Base-by-base conservation (phyloP, 1,140 invertebrate species). In the Semibalanus balanoides region DNA sequence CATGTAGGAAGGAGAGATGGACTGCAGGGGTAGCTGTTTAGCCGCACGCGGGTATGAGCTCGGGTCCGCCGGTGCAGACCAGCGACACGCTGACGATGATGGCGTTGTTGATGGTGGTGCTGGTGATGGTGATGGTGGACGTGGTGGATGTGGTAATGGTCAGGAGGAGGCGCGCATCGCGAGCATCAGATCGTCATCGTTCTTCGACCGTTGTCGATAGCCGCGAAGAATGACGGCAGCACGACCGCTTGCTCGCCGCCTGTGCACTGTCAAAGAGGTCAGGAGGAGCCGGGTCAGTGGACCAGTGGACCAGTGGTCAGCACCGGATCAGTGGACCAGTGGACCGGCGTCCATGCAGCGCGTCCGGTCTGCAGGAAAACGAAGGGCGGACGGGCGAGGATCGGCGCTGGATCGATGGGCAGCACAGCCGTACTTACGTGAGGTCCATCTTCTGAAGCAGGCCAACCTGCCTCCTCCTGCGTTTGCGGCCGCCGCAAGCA, bases 61-160 rank as follows among this genome's bases (percentile, higher is more conserved):
- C 73, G 22, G 7, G 28, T 0, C 72, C 76, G 31, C 7, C 28
- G 25, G 31, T 74, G 70, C 77, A 77, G 70, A 30, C 64, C 51
- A 76, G 70, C 11, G 77, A 77, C 29, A 77, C 73, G 28, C 77
- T 72, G 31, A 77, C 74, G 28, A 75, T 77, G 31, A 75, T 75
- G 69, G 43, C 76, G 69, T 75, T 77, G 74, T 77, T 74, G 7
- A 75, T 77, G 31, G 74, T 73, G 5, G 76, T 75, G 75, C 75
- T 77, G 27, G 77, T 77, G 74, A 77, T 69, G 25, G 77, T 77
- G 74, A 75, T 22, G 9, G 77, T 77, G 77, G 69, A 76, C 43
- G 75, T 75, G 7, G 22, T 19, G 7, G n/a, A 31, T n/a, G 77
- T 77, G 75, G 75, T 76, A 0, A 77, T 3, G 31, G 28, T 75